A percentile compares a stretch with the other conserved stretches of the same genome.
Evolutionary conservation across 2,888 invertebrate species (phyloP).

Genomic region (Pammene aurita): DNA sequence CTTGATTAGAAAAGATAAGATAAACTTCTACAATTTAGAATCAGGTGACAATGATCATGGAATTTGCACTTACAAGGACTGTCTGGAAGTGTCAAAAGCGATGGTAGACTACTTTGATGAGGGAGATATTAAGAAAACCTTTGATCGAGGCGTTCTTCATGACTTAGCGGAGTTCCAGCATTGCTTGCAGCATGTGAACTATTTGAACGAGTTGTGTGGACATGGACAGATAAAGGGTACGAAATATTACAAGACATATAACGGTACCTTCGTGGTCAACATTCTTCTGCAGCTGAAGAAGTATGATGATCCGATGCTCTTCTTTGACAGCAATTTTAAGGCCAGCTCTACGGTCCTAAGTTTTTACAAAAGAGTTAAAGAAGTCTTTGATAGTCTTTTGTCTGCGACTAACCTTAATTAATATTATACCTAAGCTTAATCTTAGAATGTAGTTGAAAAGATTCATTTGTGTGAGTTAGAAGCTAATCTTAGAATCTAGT

Average conservation of each 20-base stretch:
- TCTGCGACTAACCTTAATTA: not conserved
- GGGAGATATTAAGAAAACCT: constrained; percentile 38
- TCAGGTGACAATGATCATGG: constrained; percentile 14
- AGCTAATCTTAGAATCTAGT: no score
- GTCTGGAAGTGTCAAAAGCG: constrained; percentile 38
- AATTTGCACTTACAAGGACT: constrained; percentile 36
- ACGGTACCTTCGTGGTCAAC: constrained; percentile 54
- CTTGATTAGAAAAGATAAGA: constrained; percentile 44
- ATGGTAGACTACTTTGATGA: constrained; percentile 46
- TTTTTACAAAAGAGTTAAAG: constrained; percentile 40
- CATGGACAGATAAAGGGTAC: constrained; percentile 47
- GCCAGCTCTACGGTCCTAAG: constrained; percentile 40
- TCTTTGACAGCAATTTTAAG: constrained; percentile 41
- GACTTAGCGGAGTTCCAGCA: constrained; percentile 55
- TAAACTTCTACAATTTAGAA: constrained; percentile 12
- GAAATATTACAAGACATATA: constrained; percentile 48
- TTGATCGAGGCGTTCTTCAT: constrained; percentile 48
- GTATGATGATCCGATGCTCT: constrained; percentile 34
- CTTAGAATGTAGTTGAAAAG: no score
- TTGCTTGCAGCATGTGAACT: constrained; percentile 57
- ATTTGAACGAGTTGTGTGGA: constrained; percentile 54
- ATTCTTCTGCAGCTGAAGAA: constrained; percentile 43
- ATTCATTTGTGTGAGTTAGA: no score
- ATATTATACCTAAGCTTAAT: no score
- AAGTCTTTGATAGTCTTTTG: constrained; percentile 36